These are phyloP conservation scores for Gisinianus flammeolus DNA, from an alignment of 2,888 invertebrate genomes.

Conservation along the genomic window DNA sequence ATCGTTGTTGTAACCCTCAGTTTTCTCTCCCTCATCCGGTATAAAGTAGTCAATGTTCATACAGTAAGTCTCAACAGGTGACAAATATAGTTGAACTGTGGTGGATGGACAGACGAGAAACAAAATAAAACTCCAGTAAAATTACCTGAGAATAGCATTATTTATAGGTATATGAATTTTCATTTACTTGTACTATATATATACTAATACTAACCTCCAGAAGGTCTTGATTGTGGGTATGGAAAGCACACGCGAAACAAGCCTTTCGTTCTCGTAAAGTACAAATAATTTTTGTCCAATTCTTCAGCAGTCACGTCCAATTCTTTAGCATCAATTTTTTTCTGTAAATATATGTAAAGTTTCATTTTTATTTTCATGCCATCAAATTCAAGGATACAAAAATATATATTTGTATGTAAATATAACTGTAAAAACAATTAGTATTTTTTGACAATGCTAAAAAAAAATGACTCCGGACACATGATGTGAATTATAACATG, in stretches of 20 bases:
- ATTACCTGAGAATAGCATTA: too few relatives aligned
- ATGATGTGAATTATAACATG: not conserved
- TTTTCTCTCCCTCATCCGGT: constrained; percentile 83
- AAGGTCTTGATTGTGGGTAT: constrained; percentile 40
- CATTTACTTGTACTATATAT: not conserved
- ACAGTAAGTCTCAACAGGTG: constrained; percentile 93
- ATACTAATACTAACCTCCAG: constrained; percentile 45
- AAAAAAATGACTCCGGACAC: not conserved
- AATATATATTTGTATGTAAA: too few relatives aligned
- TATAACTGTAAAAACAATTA: too few relatives aligned
- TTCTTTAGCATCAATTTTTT: constrained; percentile 73
- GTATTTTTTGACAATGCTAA: not conserved
- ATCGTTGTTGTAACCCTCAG: constrained; percentile 70
- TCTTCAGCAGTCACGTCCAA: constrained; percentile 74
- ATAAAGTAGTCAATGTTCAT: constrained; percentile 94
- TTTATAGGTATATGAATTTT: not conserved
- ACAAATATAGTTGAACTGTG: constrained; percentile 83
- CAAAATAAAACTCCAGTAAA: not conserved
- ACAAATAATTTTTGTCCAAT: constrained; percentile 84
- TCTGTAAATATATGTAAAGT: constrained; percentile 65
- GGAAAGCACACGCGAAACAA: constrained; percentile 94
- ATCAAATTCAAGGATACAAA: too few relatives aligned
- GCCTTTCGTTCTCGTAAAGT: constrained; percentile 90
- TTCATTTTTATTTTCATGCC: not conserved
- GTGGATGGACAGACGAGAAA: not conserved